A percentile compares a stretch with the other conserved stretches of the same genome.
Evolutionary conservation across 2,113 vertebrate species (phyloP).

Genomic region (Rallus limicola): DNA sequence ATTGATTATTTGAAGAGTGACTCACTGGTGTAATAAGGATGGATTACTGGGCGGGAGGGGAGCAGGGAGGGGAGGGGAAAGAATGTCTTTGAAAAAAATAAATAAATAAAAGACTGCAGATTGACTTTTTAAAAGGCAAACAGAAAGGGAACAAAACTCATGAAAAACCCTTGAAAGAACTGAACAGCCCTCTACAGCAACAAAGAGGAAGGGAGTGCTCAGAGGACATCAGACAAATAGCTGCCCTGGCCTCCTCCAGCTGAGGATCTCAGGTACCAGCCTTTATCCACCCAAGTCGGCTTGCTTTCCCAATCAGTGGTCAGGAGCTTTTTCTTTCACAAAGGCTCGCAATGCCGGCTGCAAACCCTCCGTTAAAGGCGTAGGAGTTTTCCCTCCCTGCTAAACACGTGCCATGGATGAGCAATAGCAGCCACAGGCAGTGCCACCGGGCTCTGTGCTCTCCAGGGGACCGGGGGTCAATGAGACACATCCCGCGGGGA

Average conservation of each 20-base stretch:
- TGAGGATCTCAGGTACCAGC: background rate
- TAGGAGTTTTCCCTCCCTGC: background rate
- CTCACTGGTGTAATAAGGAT: constrained; percentile 31
- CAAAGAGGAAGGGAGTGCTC: background rate
- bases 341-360: background rate
- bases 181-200: background rate
- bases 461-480: background rate
- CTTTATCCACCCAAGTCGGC: background rate
- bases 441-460: rapidly evolving
- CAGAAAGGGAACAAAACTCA: constrained; percentile 9
- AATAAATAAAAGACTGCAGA: background rate
- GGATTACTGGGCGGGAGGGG: background rate
- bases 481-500: background rate
- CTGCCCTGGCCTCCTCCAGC: background rate
- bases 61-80: too few species aligned
- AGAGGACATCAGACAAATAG: rapidly evolving
- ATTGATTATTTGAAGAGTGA: constrained; percentile 64
- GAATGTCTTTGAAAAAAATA: background rate
- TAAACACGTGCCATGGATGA: rapidly evolving
- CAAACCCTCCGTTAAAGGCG: background rate
- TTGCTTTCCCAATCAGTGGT: background rate
- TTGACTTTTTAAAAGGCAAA: constrained; percentile 35
- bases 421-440: background rate
- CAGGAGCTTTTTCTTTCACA: background rate
- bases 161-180: background rate